Conservation (phyloP, 2,797 vertebrate genomes). For the Alosa sapidissima region DNA sequence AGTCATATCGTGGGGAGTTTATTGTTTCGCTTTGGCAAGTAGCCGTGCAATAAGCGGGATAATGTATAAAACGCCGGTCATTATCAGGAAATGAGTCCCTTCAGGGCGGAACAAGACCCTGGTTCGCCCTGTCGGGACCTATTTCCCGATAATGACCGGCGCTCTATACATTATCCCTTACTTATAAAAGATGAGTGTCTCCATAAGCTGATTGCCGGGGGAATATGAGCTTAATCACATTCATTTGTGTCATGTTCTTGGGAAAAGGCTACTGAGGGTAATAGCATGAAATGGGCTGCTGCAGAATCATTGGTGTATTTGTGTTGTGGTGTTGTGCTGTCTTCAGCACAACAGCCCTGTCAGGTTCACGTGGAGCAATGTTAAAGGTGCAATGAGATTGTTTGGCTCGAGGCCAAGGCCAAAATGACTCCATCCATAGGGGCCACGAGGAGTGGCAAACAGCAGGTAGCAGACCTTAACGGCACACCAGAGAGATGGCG, state of each 20-base stretch:
- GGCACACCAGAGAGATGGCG: no score
- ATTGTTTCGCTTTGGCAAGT: no score
- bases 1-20: no score
- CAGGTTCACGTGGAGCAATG: neutral
- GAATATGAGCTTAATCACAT: conserved; percentile 2
- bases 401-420: neutral
- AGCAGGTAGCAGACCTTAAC: neutral
- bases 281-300: conserved; percentile 5
- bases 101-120: no score
- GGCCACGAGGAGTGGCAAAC: neutral
- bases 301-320: neutral
- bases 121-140: no score
- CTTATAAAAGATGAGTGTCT: neutral
- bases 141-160: no score
- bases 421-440: neutral
- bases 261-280: neutral
- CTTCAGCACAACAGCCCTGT: neutral
- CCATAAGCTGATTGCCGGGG: neutral
- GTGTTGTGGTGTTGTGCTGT: neutral
- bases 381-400: neutral
- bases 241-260: neutral
- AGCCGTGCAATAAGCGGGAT: no score
- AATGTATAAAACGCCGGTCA: no score
- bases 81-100: no score
- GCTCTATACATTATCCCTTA: no score